Conservation (phyloP, 92 coral and sea anemone species). For the Scolanthus callimorphus region DNA sequence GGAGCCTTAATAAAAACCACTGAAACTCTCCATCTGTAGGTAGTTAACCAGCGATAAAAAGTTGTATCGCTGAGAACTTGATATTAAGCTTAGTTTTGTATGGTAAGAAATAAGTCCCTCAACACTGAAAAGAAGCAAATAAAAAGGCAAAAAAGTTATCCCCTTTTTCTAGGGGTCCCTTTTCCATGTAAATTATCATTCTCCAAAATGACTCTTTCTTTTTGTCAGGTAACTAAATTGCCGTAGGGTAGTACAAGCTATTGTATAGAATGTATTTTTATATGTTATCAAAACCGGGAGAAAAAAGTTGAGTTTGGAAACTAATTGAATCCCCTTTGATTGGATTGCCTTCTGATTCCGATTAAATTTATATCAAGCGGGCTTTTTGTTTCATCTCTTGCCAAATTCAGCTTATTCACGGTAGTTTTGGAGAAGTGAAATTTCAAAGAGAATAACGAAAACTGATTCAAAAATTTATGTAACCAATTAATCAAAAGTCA, state of each 20-base stretch:
- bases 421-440: not conserved
- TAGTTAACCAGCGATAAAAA: too few relatives aligned
- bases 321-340: not conserved
- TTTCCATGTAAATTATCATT: conserved; percentile 11
- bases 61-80: too few relatives aligned
- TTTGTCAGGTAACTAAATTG: not conserved
- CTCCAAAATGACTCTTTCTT: conserved; percentile 15
- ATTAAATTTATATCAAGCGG: not conserved
- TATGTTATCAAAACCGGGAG: not conserved
- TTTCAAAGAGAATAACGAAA: not conserved
- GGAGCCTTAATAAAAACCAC: too few relatives aligned
- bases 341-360: not conserved
- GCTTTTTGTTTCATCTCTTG: not conserved
- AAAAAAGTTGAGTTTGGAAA: not conserved
- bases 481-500: conserved; percentile 1
- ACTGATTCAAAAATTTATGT: conserved; percentile 3
- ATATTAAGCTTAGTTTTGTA: conserved; percentile 1
- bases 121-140: conserved; percentile 8
- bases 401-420: not conserved
- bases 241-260: too few relatives aligned
- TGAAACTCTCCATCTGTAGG: too few relatives aligned
- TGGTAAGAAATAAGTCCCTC: not conserved
- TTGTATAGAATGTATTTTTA: not conserved
- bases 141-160: not conserved
- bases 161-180: conserved; percentile 9